These are phyloP conservation scores for Morone saxatilis DNA, from an alignment of 2,113 vertebrate genomes.

Conservation along the genomic window DNA sequence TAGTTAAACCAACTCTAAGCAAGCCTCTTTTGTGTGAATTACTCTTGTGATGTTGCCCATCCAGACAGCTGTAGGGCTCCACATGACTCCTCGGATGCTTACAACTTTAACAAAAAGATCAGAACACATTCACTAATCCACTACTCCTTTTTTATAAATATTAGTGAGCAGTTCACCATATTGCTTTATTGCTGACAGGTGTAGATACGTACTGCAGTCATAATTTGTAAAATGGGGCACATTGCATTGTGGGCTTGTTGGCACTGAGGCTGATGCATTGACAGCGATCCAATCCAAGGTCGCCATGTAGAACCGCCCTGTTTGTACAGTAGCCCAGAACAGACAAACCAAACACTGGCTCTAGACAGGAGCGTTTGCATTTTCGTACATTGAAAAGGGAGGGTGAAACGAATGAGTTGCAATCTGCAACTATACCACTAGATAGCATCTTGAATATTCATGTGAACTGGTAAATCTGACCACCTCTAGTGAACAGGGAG, in stretches of 20 bases:
- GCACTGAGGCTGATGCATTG: background rate
- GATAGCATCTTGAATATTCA: too few relatives aligned
- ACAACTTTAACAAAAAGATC: background rate
- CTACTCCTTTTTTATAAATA: background rate
- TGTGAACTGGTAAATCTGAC: too few relatives aligned
- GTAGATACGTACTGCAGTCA: too few relatives aligned
- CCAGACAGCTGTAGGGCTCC: background rate
- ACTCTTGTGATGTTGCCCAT: constrained; percentile 11
- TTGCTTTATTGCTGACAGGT: background rate
- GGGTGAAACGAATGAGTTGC: too few relatives aligned
- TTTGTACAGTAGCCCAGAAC: too few relatives aligned
- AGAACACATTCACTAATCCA: background rate
- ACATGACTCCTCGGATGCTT: background rate
- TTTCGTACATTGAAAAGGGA: too few relatives aligned
- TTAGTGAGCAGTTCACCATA: background rate
- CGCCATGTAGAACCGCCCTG: too few relatives aligned
- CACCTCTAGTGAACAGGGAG: background rate
- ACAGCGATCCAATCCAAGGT: too few relatives aligned
- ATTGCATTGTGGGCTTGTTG: background rate
- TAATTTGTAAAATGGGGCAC: background rate
- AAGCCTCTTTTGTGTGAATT: constrained; percentile 16
- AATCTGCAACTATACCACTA: too few relatives aligned
- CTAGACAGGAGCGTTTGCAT: background rate
- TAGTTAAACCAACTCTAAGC: background rate
- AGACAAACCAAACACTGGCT: too few relatives aligned